Percentiles rank a stretch among this genome's conserved stretches.
Conservation (phyloP, 2,797 vertebrate species). For the Poeciliopsis presidionis region DNA sequence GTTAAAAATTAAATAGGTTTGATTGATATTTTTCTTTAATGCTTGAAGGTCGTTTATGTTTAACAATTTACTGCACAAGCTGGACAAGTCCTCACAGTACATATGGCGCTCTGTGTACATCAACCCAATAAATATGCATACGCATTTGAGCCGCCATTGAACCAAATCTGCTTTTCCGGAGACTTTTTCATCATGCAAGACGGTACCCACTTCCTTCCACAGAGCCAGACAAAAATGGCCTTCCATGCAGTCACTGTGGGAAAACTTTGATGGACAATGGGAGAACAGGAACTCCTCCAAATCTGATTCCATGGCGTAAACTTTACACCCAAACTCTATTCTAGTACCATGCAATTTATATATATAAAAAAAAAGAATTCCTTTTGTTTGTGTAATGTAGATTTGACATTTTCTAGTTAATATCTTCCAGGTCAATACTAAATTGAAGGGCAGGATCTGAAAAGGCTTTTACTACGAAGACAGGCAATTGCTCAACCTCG, state of each 20-base stretch:
- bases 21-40: conserved; percentile 1
- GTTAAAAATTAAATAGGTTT: background rate
- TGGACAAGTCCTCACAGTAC: too few relatives aligned
- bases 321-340: conserved; percentile 35
- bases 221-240: conserved; percentile 70
- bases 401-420: background rate
- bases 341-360: conserved; percentile 11
- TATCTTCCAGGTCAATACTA: background rate
- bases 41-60: background rate
- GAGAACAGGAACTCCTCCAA: conserved; percentile 60
- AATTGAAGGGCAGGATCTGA: background rate
- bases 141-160: conserved; percentile 30
- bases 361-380: background rate
- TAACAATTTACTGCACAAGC: background rate
- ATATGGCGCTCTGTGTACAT: background rate
- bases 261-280: conserved; percentile 73
- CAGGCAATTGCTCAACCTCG: conserved; percentile 48
- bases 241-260: conserved; percentile 62
- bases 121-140: conserved; percentile 26
- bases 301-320: conserved; percentile 47
- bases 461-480: conserved; percentile 7
- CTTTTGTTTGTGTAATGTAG: background rate
- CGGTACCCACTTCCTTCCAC: conserved; percentile 78
- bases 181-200: conserved; percentile 39
- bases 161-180: conserved; percentile 39